Evolutionary conservation across 37 sponge, comb jelly and placozoan genomes (phyloP), one percentile per base, ranked within the genome.

Genomic region (Crambe crambe): DNA sequence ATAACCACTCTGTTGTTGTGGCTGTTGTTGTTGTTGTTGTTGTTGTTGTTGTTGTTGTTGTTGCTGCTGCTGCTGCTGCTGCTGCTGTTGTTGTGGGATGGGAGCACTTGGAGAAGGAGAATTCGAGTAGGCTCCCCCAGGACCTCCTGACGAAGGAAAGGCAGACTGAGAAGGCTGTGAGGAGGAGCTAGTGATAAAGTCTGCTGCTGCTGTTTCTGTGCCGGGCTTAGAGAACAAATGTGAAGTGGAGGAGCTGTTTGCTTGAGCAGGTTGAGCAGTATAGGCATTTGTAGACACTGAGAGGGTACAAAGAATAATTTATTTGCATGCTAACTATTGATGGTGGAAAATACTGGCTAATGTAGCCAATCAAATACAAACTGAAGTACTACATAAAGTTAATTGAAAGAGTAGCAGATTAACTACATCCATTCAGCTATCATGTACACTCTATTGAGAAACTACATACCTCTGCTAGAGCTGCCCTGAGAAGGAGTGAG

Each of bases 141-240:
- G 43, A 10, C 23, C 42, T 12, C 71, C 71, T 17, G 42, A 26
- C 12, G 71, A 12, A n/a, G 43, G 43, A n/a, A 21, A 42, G 43
- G 1, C 43, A 40, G 63, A 62, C 63, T 40, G 42, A 30, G 66
- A 20, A 9, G 59, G 25, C 26, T 58, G 21, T 12, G 66, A 30
- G 10, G 27, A 47, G 10, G 51, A 47, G 51, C 51, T 47, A 12
- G 63, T 62, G n/a, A n/a, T 8, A 29, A 30, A 18, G 39, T 44
- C 51, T 43, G 47, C 57, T 73, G 74, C 42, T 56, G 57, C 57
- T 73, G 74, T 15, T 56, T 42, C n/a, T 73, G 74, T 31, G 57
- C 12, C 4, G 4, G 57, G 32, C 2, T 65, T 17, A 65, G 66
- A 65, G 66, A 65, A 65, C 3, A 65, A 34, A 34, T 65, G 66